Conservation (phyloP, 2,797 vertebrate genomes). For the Tolypeutes matacus region DNA sequence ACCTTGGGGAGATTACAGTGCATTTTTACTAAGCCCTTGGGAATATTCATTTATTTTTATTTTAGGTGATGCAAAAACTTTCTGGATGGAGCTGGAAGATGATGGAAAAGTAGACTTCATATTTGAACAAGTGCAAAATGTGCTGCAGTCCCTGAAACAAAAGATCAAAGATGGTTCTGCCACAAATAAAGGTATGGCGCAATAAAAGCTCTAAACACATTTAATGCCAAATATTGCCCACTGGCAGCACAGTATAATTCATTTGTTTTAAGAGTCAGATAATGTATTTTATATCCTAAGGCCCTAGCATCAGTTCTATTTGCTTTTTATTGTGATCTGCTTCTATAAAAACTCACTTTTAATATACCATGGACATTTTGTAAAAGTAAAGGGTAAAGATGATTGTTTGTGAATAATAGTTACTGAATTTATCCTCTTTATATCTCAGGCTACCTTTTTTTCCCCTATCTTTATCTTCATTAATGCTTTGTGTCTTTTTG, state of each 20-base stretch:
- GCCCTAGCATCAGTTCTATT: neutral
- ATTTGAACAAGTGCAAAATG: conserved; percentile 88
- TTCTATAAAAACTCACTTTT: conserved; percentile 39
- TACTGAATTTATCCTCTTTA: conserved; percentile 45
- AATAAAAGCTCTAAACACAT: conserved; percentile 22
- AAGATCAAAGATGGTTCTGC: conserved; percentile 92
- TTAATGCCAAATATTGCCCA: neutral
- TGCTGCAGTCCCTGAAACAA: conserved; percentile 89
- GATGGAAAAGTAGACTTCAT: conserved; percentile 90
- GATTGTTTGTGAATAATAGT: conserved; percentile 48
- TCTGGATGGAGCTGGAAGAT: conserved; percentile 90
- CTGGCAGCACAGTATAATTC: neutral
- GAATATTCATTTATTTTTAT: conserved; percentile 63
- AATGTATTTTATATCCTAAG: conserved; percentile 1
- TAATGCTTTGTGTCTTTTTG: neutral
- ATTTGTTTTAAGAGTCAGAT: conserved; percentile 29
- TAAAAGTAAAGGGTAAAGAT: conserved; percentile 42
- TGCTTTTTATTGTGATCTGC: neutral
- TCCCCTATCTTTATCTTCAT: neutral
- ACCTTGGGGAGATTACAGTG: conserved; percentile 4
- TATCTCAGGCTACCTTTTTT: neutral
- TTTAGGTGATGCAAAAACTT: conserved; percentile 90
- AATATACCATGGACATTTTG: neutral
- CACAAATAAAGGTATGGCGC: conserved; percentile 91
- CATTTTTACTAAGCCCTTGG: conserved; percentile 30